A percentile compares a stretch with the other conserved stretches of the same genome.
phyloP scores from a whole-genome alignment of 2,888 invertebrate species.

The Marasmarcha lunaedactyla region DNA sequence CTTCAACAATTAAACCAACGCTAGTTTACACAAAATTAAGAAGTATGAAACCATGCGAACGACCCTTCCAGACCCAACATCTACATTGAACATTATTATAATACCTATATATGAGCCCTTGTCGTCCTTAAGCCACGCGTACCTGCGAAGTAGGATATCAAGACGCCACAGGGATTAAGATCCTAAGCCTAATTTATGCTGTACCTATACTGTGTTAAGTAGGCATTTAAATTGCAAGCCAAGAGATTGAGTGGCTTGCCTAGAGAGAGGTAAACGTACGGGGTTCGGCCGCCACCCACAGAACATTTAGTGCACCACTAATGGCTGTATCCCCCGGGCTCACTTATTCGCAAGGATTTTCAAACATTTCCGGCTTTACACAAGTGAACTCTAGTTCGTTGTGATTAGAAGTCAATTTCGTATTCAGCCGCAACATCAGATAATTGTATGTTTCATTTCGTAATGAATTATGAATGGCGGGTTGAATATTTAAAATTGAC shows the following conservation, averaged over 20 bases:
- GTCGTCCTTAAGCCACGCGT: neutral
- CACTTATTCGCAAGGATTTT: neutral
- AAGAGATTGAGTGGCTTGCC: neutral
- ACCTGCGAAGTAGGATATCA: neutral
- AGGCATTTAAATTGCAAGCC: neutral
- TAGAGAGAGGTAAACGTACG: neutral
- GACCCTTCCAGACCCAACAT: no score
- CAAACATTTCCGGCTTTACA: neutral
- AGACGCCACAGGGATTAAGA: neutral
- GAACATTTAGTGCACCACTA: neutral
- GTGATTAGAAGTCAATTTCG: no score
- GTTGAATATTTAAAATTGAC: no score
- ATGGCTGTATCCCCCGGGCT: neutral
- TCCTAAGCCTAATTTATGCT: neutral
- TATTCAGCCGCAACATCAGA: no score
- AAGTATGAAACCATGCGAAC: no score
- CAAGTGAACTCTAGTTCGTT: no score
- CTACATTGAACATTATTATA: no score
- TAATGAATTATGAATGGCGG: no score
- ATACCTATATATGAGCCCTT: neutral
- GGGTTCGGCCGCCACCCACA: neutral
- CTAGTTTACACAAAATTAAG: no score
- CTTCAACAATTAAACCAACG: no score
- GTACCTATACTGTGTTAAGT: conserved; percentile 1
- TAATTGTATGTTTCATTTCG: no score